A percentile compares a stretch with the other conserved stretches of the same genome.
phyloP scores from a whole-genome alignment of 2,797 vertebrate genomes.

The Rhabdophis nuchalis region DNA sequence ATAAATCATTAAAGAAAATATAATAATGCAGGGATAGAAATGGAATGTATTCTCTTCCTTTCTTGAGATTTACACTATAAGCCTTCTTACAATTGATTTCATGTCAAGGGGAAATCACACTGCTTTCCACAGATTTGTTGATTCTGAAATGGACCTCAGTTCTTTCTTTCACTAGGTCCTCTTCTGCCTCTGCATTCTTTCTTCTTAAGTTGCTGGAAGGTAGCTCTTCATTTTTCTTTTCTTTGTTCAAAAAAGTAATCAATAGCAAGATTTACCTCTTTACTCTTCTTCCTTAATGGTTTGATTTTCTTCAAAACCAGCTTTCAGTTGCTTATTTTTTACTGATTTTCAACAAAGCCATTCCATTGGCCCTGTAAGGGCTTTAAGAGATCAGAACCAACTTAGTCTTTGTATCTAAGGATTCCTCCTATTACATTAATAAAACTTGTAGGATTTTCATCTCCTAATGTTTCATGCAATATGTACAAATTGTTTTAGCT shows the following conservation, averaged over 20 bases:
- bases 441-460: background rate
- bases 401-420: background rate
- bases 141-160: background rate
- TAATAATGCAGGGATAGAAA: background rate
- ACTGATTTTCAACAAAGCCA: background rate
- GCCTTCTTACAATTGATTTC: background rate
- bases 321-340: background rate
- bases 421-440: background rate
- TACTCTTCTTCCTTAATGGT: background rate
- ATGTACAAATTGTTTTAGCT: background rate
- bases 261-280: background rate
- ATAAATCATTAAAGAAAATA: background rate
- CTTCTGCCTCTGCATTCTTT: background rate
- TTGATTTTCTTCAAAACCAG: background rate
- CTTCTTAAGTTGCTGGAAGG: background rate
- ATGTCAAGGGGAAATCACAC: background rate
- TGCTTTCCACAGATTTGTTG: background rate
- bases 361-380: background rate
- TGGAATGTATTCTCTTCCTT: background rate
- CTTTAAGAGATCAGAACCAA: background rate
- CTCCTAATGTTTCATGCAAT: background rate
- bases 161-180: background rate
- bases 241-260: background rate
- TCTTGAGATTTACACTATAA: background rate
- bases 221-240: background rate